Evolutionary conservation across 2,888 invertebrate species (phyloP).

Genomic region (Tetropium fuscum): DNA sequence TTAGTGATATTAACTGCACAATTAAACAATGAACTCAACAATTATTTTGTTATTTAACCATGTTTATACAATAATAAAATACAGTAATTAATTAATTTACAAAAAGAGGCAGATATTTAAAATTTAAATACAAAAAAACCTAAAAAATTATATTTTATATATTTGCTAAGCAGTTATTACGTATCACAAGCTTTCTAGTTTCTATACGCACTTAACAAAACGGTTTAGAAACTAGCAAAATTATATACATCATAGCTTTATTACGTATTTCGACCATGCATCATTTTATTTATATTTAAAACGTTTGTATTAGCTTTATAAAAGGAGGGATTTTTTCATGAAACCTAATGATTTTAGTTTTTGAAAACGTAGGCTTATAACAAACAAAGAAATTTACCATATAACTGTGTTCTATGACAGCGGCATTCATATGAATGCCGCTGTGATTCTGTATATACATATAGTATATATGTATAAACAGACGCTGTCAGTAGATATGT

Average conservation of each 20-base stretch:
- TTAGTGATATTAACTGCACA: constrained; percentile 26
- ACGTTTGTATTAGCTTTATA: constrained; percentile 6
- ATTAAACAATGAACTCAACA: constrained; percentile 24
- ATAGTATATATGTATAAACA: too few species aligned
- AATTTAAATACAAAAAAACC: constrained; percentile 7
- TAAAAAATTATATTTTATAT: constrained; percentile 14
- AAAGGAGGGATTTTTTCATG: constrained; percentile 8
- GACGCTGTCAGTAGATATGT: too few species aligned
- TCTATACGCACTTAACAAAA: constrained; percentile 17
- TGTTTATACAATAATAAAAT: constrained; percentile 28
- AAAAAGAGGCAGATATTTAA: constrained; percentile 17
- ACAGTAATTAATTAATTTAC: constrained; percentile 20
- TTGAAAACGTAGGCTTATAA: too few species aligned
- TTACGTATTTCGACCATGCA: constrained; percentile 6
- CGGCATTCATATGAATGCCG: too few species aligned
- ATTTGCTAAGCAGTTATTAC: constrained; percentile 26
- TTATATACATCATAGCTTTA: constrained; percentile 24
- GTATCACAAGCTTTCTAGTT: constrained; percentile 29
- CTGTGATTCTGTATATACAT: too few species aligned
- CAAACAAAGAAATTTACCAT: too few species aligned
- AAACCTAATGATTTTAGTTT: too few species aligned
- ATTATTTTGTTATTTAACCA: constrained; percentile 27
- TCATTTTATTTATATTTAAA: constrained; percentile 11
- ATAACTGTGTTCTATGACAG: too few species aligned
- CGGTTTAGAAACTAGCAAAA: constrained; percentile 25